Conservation (phyloP, 1,140 invertebrate species). For the Eupristina koningsbergeri region DNA sequence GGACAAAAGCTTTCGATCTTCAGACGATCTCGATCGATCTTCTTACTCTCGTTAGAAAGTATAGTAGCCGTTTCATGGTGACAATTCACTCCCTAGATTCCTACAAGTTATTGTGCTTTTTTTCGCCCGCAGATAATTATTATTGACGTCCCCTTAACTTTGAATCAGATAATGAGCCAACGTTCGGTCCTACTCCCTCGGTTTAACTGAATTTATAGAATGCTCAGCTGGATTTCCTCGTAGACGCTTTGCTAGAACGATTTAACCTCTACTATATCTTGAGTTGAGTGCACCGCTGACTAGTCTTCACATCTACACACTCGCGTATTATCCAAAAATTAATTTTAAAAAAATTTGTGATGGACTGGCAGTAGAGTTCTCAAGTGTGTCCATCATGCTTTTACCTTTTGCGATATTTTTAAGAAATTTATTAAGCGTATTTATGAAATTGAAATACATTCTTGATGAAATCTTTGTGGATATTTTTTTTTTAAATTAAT, state of each 20-base stretch:
- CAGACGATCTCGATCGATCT: not conserved
- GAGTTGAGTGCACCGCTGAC: too few relatives aligned
- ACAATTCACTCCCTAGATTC: not conserved
- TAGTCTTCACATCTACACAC: too few relatives aligned
- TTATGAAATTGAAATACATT: not conserved
- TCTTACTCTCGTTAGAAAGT: slow-evolving; percentile 19
- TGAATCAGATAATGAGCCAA: too few relatives aligned
- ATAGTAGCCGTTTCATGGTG: slow-evolving; percentile 5
- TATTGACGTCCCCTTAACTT: too few relatives aligned
- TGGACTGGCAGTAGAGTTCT: too few relatives aligned
- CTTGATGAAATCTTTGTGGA: not conserved
- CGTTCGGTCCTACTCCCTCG: not conserved
- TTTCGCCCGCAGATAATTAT: not conserved
- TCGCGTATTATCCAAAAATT: too few relatives aligned
- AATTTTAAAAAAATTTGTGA: too few relatives aligned
- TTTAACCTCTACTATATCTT: too few relatives aligned
- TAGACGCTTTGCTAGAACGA: too few relatives aligned
- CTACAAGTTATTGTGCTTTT: not conserved
- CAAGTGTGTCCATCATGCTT: not conserved
- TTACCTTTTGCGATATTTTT: not conserved
- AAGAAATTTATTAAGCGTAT: not conserved
- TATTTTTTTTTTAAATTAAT: not conserved
- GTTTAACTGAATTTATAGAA: not conserved
- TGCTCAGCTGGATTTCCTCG: too few relatives aligned
- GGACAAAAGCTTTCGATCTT: slow-evolving; percentile 12